These are phyloP conservation scores for Chloropsis cyanopogon DNA, from an alignment of 2,113 vertebrate genomes.

Conservation along the genomic window DNA sequence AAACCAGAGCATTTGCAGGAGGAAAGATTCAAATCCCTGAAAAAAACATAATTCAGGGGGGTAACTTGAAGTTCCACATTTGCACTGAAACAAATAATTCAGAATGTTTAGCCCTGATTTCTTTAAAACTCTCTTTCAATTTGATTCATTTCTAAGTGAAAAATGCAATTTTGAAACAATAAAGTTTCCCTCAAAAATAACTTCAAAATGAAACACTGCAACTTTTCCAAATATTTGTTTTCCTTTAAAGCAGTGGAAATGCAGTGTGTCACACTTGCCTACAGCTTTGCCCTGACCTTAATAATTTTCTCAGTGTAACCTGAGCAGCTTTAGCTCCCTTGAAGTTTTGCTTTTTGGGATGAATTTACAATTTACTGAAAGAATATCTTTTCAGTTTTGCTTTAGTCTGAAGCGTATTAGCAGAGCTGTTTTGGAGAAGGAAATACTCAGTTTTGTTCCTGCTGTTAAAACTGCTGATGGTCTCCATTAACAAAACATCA, in stretches of 20 bases:
- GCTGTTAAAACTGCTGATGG: slow-evolving; percentile 21
- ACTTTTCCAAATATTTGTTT: slow-evolving; percentile 33
- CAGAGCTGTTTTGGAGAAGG: not conserved
- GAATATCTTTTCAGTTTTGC: not conserved
- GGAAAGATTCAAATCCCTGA: not conserved
- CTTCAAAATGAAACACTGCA: not conserved
- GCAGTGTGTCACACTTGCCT: not conserved
- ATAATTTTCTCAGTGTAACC: not conserved
- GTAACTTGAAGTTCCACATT: not conserved
- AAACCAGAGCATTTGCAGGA: not conserved
- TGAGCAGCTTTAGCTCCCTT: not conserved
- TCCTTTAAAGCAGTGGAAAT: not conserved
- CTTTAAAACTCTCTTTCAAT: not conserved
- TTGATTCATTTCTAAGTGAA: not conserved
- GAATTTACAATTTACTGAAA: not conserved
- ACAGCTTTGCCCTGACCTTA: slow-evolving; percentile 4
- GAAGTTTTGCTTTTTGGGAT: not conserved
- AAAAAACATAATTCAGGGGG: not conserved
- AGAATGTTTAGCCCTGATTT: not conserved
- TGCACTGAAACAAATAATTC: not conserved
- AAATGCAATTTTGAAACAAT: not conserved
- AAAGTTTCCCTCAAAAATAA: not conserved
- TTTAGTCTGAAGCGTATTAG: slow-evolving; percentile 15
- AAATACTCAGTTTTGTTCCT: slow-evolving; percentile 10
- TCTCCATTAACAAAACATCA: slow-evolving; percentile 10